Evolutionary conservation across 2,797 vertebrate species (phyloP), one percentile per base, ranked within the genome.

Genomic region (Lepilemur septentrionalis): DNA sequence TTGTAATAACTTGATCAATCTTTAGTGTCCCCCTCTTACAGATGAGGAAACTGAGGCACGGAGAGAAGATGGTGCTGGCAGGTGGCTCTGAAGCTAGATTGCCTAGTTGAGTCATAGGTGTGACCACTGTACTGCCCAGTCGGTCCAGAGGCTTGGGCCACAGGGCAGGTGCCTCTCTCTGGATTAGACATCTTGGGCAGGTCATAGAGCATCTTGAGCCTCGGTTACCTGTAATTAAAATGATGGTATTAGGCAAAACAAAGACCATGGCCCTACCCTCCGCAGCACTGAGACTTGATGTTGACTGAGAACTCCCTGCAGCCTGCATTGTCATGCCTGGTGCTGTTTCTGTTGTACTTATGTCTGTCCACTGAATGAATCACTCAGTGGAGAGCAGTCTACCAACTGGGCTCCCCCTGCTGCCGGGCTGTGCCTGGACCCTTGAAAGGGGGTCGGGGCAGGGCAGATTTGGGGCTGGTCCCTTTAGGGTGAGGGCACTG

Each of bases 241-340:
- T 5, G 73, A 52, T 30, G 52, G 32, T 30, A 30, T 59, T 38
- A 25, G 38, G 59, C 28, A 23, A 25, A 61, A 28, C 1, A 9
- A 43, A 30, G 43, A 2, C 48, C n/a, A 4, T 22, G 14, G 72
- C 35, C 57, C 28, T 41, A n/a, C 17, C 23, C 55, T n/a, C 8
- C 17, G 0, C n/a, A 12, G 63, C 69, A 7, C 92, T 48, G 4
- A 72, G 57, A 20, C 14, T 41, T 30, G 12, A 28, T 52, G 22
- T 2, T 73, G 50, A n/a, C 73, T 5, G 7, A 55, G 32, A n/a
- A 8, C 7, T 48, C 80, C n/a, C 18, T 48, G 23, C 46, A 12
- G 15, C 4, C 59, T 30, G 10, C 6, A 2, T 3, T 17, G n/a
- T 30, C 5, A 0, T 22, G 32, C 1, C 28, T 2, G 11, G 22